Percentiles rank a stretch among this genome's conserved stretches.
phyloP scores from a whole-genome alignment of 2,797 vertebrate species.

The Alca torda region DNA sequence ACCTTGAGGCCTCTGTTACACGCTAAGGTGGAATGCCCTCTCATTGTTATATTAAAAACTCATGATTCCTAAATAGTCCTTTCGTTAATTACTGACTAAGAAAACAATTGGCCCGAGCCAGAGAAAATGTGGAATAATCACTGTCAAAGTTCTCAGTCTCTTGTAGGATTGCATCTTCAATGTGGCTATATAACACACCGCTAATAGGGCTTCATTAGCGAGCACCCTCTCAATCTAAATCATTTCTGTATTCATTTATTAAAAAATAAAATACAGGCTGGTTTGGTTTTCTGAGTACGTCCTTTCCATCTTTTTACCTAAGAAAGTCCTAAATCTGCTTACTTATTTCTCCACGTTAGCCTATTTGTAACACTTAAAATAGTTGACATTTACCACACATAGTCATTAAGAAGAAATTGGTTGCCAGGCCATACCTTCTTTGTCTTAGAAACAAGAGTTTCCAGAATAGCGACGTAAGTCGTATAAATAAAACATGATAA shows the following conservation, averaged over 20 bases:
- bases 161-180: not conserved
- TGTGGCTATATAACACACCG: not conserved
- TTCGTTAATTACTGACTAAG: constrained; percentile 12
- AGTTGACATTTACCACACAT: not conserved
- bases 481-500: not conserved
- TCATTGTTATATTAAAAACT: not conserved
- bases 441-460: not conserved
- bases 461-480: not conserved
- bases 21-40: not conserved
- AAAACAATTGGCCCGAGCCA: not conserved
- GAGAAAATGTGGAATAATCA: constrained; percentile 3
- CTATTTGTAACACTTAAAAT: not conserved
- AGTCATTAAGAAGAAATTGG: not conserved
- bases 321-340: not conserved
- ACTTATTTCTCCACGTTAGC: not conserved
- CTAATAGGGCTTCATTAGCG: not conserved
- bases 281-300: not conserved
- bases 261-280: not conserved
- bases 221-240: not conserved
- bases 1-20: not conserved
- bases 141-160: not conserved
- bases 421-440: not conserved
- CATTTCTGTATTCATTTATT: not conserved
- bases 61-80: not conserved
- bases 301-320: not conserved